phyloP scores from a whole-genome alignment of 2,888 invertebrate species.

The Lymantria dispar region DNA sequence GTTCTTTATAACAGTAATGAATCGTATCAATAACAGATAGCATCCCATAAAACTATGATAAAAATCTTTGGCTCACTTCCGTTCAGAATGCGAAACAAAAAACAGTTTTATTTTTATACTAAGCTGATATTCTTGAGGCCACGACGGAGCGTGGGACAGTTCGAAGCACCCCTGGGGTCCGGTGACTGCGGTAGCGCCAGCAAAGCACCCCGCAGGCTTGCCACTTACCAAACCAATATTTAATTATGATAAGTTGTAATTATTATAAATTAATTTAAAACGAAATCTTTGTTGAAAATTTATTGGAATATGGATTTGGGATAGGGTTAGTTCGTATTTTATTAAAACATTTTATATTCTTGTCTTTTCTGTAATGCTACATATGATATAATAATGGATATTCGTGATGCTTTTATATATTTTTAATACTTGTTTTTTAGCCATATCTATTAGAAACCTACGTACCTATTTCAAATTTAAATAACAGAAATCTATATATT shows the following conservation, averaged over 20 bases:
- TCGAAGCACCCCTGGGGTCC: slow-evolving; percentile 32
- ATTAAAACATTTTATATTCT: not conserved
- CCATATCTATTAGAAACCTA: no score
- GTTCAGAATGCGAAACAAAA: slow-evolving; percentile 39
- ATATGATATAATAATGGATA: not conserved
- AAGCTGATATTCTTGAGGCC: slow-evolving; percentile 40
- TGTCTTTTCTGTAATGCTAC: not conserved
- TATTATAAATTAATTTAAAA: slow-evolving; percentile 41
- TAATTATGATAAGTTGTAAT: slow-evolving; percentile 45
- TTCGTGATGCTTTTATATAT: no score
- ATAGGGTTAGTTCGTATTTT: not conserved
- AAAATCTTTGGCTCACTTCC: slow-evolving; percentile 43
- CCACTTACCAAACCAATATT: slow-evolving; percentile 50
- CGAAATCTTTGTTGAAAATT: not conserved
- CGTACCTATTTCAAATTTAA: no score
- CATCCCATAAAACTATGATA: slow-evolving; percentile 24
- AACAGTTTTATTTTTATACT: slow-evolving; percentile 23
- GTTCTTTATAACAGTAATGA: slow-evolving; percentile 15
- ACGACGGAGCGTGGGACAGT: slow-evolving; percentile 44
- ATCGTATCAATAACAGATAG: slow-evolving; percentile 15
- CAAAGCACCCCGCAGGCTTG: slow-evolving; percentile 46
- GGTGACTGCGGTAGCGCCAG: slow-evolving; percentile 48
- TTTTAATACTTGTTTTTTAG: no score
- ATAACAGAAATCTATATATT: no score
- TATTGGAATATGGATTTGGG: not conserved